These are phyloP conservation scores for Calliopsis andreniformis DNA, from an alignment of 1,140 invertebrate genomes.

Conservation along the genomic window DNA sequence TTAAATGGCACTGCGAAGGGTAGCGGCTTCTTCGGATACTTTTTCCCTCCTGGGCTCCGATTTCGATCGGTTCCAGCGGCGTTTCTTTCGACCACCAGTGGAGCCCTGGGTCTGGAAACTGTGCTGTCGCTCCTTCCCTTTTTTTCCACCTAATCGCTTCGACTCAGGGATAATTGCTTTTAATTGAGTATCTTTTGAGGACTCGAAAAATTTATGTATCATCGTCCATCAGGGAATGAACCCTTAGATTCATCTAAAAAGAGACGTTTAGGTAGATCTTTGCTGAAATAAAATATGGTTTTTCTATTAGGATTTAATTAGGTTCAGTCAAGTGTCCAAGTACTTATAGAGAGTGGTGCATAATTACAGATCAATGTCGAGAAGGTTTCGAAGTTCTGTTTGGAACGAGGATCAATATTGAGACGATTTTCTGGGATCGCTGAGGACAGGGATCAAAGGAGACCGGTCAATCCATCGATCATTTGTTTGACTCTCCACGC, in stretches of 20 bases:
- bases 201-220: no score
- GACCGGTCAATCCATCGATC: slow-evolving; percentile 49
- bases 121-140: no score
- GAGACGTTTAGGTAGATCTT: no score
- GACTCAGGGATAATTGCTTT: background rate
- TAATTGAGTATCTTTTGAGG: background rate
- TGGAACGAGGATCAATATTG: slow-evolving; percentile 24
- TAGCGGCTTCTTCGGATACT: slow-evolving; percentile 19
- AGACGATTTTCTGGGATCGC: slow-evolving; percentile 8
- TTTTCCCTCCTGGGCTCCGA: background rate
- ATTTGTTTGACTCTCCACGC: slow-evolving; percentile 45
- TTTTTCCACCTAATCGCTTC: background rate
- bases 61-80: background rate
- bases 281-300: no score
- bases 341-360: no score
- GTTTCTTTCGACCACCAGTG: background rate
- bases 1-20: slow-evolving; percentile 57
- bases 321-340: no score
- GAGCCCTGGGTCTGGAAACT: background rate
- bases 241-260: no score
- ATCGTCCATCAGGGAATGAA: no score
- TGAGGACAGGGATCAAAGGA: background rate
- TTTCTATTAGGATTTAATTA: no score
- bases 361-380: no score
- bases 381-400: slow-evolving; percentile 9